phyloP scores from a whole-genome alignment of 2,888 invertebrate genomes.

The Camptogramma bilineatum region DNA sequence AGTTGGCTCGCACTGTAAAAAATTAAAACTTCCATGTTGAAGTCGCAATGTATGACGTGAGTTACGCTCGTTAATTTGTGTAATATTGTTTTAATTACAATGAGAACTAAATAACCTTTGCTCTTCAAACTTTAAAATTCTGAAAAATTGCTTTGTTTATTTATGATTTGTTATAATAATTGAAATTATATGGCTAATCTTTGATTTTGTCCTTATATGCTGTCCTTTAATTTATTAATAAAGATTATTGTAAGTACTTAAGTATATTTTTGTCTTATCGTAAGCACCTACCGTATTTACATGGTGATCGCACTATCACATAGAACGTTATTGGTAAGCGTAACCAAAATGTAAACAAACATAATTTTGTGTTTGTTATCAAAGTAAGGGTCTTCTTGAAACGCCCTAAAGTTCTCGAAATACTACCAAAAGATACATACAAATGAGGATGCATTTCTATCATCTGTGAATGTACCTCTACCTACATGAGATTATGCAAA shows the following conservation, averaged over 20 bases:
- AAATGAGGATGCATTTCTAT: not conserved
- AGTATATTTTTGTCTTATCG: not conserved
- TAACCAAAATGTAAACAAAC: not conserved
- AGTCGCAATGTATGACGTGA: constrained; percentile 3
- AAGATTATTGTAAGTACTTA: not conserved
- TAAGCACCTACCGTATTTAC: not conserved
- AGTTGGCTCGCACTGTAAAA: not conserved
- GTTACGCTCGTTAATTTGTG: constrained; percentile 10
- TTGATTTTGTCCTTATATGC: no score
- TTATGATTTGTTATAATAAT: no score
- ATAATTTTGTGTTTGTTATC: not conserved
- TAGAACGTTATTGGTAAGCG: constrained; percentile 2
- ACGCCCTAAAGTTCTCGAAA: no score
- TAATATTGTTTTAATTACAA: constrained; percentile 1
- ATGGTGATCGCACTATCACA: not conserved
- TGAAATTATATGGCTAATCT: no score
- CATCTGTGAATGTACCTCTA: not conserved
- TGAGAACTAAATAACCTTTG: constrained; percentile 6
- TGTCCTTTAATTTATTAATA: no score
- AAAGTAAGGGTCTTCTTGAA: no score
- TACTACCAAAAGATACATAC: not conserved
- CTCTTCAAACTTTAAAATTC: no score
- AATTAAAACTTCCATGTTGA: not conserved
- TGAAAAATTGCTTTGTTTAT: no score
- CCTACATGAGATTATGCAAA: not conserved